Conservation (phyloP, 2,113 vertebrate genomes). For the Edolisoma coerulescens region DNA sequence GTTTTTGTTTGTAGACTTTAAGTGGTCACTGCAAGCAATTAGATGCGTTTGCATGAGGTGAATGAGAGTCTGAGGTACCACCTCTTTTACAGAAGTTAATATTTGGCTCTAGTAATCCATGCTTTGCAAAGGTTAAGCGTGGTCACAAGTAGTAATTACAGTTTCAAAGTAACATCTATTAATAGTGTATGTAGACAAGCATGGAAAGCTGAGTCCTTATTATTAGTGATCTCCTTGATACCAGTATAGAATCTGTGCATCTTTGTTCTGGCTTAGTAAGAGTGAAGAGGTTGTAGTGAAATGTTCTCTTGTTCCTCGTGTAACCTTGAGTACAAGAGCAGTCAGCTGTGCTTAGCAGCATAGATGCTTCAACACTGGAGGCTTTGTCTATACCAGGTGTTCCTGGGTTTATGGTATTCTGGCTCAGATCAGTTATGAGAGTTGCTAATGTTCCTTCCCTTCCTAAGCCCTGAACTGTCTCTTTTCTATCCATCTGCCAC, state of each 20-base stretch:
- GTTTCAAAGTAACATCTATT: slow-evolving; percentile 35
- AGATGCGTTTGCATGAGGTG: neutral
- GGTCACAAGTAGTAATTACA: slow-evolving; percentile 37
- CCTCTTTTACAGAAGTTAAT: slow-evolving; percentile 13
- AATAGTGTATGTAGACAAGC: neutral
- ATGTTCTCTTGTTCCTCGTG: neutral
- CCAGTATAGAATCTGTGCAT: neutral
- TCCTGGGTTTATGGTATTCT: neutral
- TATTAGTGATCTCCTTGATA: slow-evolving; percentile 6
- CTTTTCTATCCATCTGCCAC: neutral
- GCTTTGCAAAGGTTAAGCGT: neutral
- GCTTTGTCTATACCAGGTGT: neutral
- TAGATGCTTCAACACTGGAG: neutral
- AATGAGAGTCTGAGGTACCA: neutral
- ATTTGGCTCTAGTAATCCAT: neutral
- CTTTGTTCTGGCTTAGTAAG: slow-evolving; percentile 21
- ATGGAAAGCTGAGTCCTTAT: slow-evolving; percentile 1
- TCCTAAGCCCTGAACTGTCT: neutral
- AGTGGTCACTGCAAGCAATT: neutral
- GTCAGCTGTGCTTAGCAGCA: neutral
- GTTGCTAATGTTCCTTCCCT: neutral
- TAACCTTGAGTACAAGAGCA: slow-evolving; percentile 8
- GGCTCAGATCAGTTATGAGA: neutral
- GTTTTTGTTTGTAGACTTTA: neutral
- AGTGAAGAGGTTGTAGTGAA: slow-evolving; percentile 14